Evolutionary conservation across 1,140 invertebrate genomes (phyloP), one percentile per base, ranked within the genome.

Genomic region (Cydia strobilella): DNA sequence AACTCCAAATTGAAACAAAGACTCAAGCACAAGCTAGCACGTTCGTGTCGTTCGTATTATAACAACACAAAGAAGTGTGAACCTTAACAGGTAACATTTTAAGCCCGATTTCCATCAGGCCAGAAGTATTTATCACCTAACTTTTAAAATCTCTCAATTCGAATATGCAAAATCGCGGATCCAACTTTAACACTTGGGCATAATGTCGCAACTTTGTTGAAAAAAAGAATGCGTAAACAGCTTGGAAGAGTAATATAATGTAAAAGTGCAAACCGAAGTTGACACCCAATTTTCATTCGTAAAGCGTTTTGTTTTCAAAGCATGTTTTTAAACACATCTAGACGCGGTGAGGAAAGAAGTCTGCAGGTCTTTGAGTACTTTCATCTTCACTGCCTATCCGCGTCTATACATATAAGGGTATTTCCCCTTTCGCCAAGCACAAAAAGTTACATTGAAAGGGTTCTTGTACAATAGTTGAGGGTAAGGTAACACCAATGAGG

Each of bases 1-100:
- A 69, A 35, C 35, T 59, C 54, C 54, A 59, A 59, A 65, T 65
- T 69, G 27, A 39, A 69, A 69, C 65, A 69, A 69, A 35, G 65
- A 35, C 65, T 35, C n/a, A 66, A 69, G 65, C 63, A 18, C n/a
- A 66, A 42, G 35, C 63, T 18, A 27, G 7, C 6, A 20, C n/a
- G 65, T 59, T 20, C 51, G 6, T 20, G 23, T 59, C n/a, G 65
- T 59, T 20, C 51, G 6, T 20, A 59, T 59, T 59, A 59, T n/a
- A 5, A 23, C 20, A n/a, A 23, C 20, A 23, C 20, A 59, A 10
- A 59, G 54, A 23, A 59, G 18, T 59, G 18, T 23, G 20, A 59
- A 23, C 54, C 20, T 23, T 59, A 59, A 23, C 6, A 23, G n/a
- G 54, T 23, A 23, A 59, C 20, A 3, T 23, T 59, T 23, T 10